Base-by-base conservation (phyloP, 2,888 invertebrate genomes). In the Megamerina dolium region DNA sequence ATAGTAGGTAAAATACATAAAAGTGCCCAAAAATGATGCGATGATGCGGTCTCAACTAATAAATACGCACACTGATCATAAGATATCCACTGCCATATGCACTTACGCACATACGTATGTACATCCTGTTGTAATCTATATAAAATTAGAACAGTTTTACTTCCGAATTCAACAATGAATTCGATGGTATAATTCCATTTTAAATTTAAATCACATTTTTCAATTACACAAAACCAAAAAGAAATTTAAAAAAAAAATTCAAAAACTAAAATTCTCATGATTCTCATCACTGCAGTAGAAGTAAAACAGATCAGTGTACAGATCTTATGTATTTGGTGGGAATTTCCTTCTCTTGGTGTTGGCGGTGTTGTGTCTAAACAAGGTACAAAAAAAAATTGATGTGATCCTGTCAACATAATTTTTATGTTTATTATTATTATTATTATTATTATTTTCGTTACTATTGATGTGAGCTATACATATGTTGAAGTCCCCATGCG, bases 71-170 rank as follows among this genome's bases (percentile, higher is more conserved):
- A n/a, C n/a, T n/a, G n/a, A n/a, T n/a, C n/a, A n/a, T n/a, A n/a
- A n/a, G n/a, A n/a, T n/a, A n/a, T n/a, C n/a, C 23, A 23, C 8
- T 23, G 10, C 8, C 23, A 23, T 6, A 3, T 49, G 49, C 44
- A 52, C 39, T 43, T 46, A 45, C 14, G 18, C 13, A 18, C 10
- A 17, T 5, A 23, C 9, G 16, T 29, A 34, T 14, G 47, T 49
- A 55, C 56, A 61, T 57, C 58, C 59, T 60, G 59, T 51, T 39
- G 44, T 38, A 23, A 23, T 8, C 10, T 23, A 10, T 8, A 8
- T 23, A 23, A 10, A 23, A 23, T 23, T 23, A 6, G 23, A 23
- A 23, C 23, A 10, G 23, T 23, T 23, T 23, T 10, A 23, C 23
- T 23, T 23, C 23, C 23, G 23, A n/a, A n/a, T n/a, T n/a, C n/a